Evolutionary conservation across 2,113 vertebrate species (phyloP).

Genomic region (Scomber colias): DNA sequence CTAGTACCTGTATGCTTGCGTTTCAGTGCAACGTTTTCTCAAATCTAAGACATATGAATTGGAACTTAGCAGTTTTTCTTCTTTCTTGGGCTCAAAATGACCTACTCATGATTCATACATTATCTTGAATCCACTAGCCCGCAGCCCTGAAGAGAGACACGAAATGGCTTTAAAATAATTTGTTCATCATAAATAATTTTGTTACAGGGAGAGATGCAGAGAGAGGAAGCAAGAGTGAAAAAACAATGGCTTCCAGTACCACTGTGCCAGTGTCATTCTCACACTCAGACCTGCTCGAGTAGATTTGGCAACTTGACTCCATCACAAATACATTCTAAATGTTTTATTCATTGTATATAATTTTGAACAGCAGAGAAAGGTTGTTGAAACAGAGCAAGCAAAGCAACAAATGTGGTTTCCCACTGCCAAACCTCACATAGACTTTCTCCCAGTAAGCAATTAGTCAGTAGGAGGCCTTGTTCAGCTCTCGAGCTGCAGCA

Average conservation of each 20-base stretch:
- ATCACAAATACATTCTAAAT: constrained; percentile 30
- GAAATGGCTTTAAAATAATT: constrained; percentile 47
- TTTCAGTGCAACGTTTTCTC: constrained; percentile 13
- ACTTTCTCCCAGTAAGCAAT: constrained; percentile 73
- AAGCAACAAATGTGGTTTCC: constrained; percentile 56
- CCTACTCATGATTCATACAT: constrained; percentile 35
- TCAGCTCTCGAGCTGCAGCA: constrained; percentile 67
- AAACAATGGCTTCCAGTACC: constrained; percentile 14
- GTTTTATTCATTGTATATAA: constrained; percentile 60
- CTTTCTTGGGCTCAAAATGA: constrained; percentile 18
- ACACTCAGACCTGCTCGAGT: background rate
- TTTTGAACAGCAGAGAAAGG: constrained; percentile 44
- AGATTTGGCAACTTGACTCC: constrained; percentile 37
- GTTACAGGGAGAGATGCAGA: constrained; percentile 32
- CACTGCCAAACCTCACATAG: constrained; percentile 59
- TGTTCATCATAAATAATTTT: constrained; percentile 57
- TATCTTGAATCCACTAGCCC: constrained; percentile 18
- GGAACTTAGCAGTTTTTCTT: constrained; percentile 1
- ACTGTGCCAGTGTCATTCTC: constrained; percentile 17
- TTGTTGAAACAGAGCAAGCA: constrained; percentile 52
- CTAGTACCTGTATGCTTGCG: background rate
- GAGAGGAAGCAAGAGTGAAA: constrained; percentile 10
- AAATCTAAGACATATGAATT: constrained; percentile 10
- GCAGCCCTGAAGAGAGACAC: constrained; percentile 14
- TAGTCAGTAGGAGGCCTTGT: constrained; percentile 75